phyloP scores from a whole-genome alignment of 2,113 vertebrate genomes.

The Arizona elegans region DNA sequence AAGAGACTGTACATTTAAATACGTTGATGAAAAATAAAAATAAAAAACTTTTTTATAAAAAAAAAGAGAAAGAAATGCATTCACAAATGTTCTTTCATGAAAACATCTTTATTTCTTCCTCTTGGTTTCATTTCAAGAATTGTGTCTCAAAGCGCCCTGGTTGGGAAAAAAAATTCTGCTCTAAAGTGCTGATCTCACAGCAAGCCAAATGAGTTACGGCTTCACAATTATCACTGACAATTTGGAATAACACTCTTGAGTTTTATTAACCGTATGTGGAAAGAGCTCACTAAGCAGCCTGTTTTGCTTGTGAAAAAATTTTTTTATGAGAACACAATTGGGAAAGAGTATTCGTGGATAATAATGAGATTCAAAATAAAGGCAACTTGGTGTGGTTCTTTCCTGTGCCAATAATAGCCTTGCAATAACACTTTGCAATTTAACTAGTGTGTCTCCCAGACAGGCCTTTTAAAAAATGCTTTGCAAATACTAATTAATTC shows the following conservation, averaged over 20 bases:
- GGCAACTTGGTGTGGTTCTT: not conserved
- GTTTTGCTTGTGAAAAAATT: conserved; percentile 21
- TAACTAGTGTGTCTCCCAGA: not conserved
- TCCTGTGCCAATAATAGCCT: conserved; percentile 37
- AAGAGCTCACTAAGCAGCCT: not conserved
- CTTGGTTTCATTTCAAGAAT: not conserved
- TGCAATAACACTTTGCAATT: conserved; percentile 23
- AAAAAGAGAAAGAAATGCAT: not conserved
- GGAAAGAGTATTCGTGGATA: conserved; percentile 39
- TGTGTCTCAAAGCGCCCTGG: not conserved
- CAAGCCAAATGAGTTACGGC: not conserved
- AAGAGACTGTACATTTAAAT: too few relatives aligned
- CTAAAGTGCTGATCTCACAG: rapidly evolving
- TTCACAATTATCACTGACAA: not conserved
- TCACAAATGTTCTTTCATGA: not conserved
- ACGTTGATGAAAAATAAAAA: too few relatives aligned
- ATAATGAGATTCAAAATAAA: conserved; percentile 41
- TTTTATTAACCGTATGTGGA: conserved; percentile 12
- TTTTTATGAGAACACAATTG: conserved; percentile 20
- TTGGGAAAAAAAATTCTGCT: not conserved
- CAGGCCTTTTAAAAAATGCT: conserved; percentile 2
- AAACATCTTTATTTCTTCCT: not conserved
- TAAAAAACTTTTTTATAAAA: too few relatives aligned
- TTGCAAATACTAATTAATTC: conserved; percentile 48
- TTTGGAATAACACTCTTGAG: not conserved